Percentiles rank a stretch among this genome's conserved stretches.
phyloP scores from a whole-genome alignment of 2,797 vertebrate genomes.

The Dromococcyx pavoninus region DNA sequence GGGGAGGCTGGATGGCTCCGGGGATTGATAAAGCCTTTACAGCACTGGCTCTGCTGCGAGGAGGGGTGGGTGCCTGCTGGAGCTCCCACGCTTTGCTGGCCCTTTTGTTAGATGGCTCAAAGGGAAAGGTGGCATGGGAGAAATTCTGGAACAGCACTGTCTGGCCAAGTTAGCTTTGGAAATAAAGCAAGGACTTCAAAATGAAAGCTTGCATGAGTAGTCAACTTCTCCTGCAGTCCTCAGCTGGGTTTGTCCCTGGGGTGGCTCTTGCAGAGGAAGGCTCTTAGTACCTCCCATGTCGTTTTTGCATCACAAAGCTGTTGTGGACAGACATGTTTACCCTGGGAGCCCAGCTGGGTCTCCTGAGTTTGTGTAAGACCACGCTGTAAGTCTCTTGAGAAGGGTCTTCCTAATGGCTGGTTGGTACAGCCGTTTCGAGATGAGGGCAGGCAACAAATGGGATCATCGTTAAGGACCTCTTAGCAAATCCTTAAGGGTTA shows the following conservation, averaged over 20 bases:
- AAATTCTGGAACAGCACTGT: not conserved
- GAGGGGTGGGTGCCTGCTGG: conserved; percentile 7
- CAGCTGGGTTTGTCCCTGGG: not conserved
- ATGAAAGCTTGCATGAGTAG: not conserved
- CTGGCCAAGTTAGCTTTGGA: not conserved
- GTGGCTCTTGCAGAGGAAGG: not conserved
- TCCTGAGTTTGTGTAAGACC: not conserved
- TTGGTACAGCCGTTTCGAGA: not conserved
- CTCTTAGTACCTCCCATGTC: not conserved
- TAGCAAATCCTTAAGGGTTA: not conserved
- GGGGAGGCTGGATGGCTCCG: conserved; percentile 57
- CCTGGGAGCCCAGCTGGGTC: not conserved
- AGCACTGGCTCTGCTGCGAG: not conserved
- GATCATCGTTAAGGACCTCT: not conserved
- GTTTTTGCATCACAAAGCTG: not conserved
- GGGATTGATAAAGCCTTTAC: conserved; percentile 64
- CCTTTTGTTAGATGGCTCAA: not conserved
- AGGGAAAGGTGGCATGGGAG: conserved; percentile 24
- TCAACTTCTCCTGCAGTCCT: not conserved
- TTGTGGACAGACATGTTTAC: not conserved
- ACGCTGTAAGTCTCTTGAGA: not conserved
- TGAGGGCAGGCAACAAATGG: not conserved
- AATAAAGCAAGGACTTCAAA: not conserved
- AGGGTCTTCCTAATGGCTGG: not conserved
- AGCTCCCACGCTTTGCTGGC: not conserved